Percentiles rank a stretch among this genome's conserved stretches.
phyloP scores from a whole-genome alignment of 2,113 vertebrate genomes.

The Lipophrys pholis region DNA sequence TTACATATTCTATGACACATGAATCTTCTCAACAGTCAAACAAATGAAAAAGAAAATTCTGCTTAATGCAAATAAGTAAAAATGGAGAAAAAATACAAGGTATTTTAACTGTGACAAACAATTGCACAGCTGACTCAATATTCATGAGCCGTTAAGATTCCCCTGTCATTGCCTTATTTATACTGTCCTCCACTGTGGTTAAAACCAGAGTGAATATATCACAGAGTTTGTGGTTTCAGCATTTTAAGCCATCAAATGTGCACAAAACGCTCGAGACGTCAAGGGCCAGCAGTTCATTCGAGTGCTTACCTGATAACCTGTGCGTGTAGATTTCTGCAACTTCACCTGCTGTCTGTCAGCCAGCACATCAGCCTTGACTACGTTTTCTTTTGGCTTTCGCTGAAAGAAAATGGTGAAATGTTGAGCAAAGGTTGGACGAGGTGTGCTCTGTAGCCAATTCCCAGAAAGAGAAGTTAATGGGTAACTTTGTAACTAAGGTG shows the following conservation, averaged over 20 bases:
- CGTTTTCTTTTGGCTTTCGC: conserved; percentile 29
- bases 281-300: background rate
- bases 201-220: background rate
- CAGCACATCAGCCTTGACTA: conserved; percentile 10
- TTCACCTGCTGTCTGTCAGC: conserved; percentile 20
- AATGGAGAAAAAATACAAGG: background rate
- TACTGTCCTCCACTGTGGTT: background rate
- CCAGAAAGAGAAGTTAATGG: conserved; percentile 78
- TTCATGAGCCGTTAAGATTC: background rate
- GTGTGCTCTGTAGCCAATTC: conserved; percentile 65
- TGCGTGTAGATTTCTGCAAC: conserved; percentile 6
- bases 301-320: conserved; percentile 68
- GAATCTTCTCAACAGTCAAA: background rate
- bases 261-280: too few relatives aligned
- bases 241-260: background rate
- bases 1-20: background rate
- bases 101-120: background rate
- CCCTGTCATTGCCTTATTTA: background rate
- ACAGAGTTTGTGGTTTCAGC: background rate
- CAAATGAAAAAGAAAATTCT: background rate
- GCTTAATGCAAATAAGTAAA: too few relatives aligned
- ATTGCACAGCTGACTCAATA: background rate
- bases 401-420: conserved; percentile 67
- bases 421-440: conserved; percentile 80
- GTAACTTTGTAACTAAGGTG: conserved; percentile 77